Evolutionary conservation across 2,888 invertebrate species (phyloP).

Genomic region (Geophilus truncorum): DNA sequence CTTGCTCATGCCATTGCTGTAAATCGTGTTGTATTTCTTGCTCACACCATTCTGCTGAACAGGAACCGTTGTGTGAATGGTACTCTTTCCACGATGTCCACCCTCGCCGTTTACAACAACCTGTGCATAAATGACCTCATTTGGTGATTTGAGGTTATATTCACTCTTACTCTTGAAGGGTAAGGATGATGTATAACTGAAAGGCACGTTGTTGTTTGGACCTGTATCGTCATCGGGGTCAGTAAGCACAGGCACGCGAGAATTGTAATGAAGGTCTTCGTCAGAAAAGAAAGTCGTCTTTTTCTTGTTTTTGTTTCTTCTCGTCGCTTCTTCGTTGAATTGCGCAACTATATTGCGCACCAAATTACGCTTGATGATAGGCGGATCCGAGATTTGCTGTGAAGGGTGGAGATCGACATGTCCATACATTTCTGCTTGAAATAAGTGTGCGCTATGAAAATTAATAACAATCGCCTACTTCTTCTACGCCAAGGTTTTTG

Average conservation of each 20-base stretch:
- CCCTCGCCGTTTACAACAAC: conserved; percentile 53
- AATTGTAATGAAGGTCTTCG: background rate
- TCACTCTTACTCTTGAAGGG: conserved; percentile 36
- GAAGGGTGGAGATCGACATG: conserved; percentile 38
- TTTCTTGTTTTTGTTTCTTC: background rate
- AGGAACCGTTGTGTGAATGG: conserved; percentile 54
- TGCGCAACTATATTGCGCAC: conserved; percentile 40
- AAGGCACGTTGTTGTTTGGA: conserved; percentile 67
- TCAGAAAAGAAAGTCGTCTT: background rate
- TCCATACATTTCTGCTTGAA: conserved; percentile 23
- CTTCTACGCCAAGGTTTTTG: conserved; percentile 2
- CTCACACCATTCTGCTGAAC: conserved; percentile 59
- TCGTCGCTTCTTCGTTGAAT: conserved; percentile 40
- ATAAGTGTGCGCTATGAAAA: conserved; percentile 2
- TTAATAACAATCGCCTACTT: conserved; percentile 18
- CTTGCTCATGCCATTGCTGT: background rate
- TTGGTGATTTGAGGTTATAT: conserved; percentile 36
- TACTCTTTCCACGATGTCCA: conserved; percentile 49
- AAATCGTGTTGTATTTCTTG: background rate
- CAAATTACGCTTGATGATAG: conserved; percentile 39
- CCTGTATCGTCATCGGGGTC: conserved; percentile 32
- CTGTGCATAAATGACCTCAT: conserved; percentile 68
- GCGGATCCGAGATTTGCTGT: conserved; percentile 39
- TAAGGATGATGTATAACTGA: conserved; percentile 61
- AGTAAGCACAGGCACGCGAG: conserved; percentile 14